Conservation (phyloP, 1,140 invertebrate genomes). For the Euborellia annulipes region DNA sequence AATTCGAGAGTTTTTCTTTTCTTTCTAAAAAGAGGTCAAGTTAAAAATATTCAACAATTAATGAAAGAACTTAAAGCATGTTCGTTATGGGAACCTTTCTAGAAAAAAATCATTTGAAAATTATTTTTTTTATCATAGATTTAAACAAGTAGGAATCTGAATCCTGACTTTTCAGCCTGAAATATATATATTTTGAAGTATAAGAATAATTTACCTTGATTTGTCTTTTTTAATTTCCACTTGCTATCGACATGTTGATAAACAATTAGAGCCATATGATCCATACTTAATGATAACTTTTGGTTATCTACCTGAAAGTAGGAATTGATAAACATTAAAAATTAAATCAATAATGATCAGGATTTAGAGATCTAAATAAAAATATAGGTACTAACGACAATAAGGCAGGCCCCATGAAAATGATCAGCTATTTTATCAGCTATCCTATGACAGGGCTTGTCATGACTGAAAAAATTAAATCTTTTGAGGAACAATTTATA, state of each 20-base stretch:
- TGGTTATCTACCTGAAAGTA: slow-evolving; percentile 55
- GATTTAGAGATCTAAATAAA: slow-evolving; percentile 5
- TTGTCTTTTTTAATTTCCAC: slow-evolving; percentile 44
- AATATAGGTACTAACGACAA: slow-evolving; percentile 58
- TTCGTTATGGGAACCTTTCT: neutral
- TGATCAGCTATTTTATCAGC: slow-evolving; percentile 76
- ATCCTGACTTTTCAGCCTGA: neutral
- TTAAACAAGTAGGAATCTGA: slow-evolving; percentile 3
- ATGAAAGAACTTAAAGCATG: neutral
- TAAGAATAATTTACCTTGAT: slow-evolving; percentile 20
- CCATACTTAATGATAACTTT: slow-evolving; percentile 45
- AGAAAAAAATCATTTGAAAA: neutral
- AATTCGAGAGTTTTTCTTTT: no score
- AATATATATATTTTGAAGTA: neutral
- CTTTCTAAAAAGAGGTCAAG: slow-evolving; percentile 6
- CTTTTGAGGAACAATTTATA: neutral
- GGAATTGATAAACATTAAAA: slow-evolving; percentile 7
- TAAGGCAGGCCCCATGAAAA: slow-evolving; percentile 51
- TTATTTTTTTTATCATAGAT: neutral
- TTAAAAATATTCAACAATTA: slow-evolving; percentile 5
- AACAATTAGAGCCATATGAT: slow-evolving; percentile 46
- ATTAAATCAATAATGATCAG: neutral
- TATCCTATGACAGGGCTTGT: slow-evolving; percentile 65
- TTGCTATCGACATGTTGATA: slow-evolving; percentile 53
- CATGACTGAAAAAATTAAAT: slow-evolving; percentile 36